Evolutionary conservation across 2,113 vertebrate genomes (phyloP).

Genomic region (Rana temporaria): DNA sequence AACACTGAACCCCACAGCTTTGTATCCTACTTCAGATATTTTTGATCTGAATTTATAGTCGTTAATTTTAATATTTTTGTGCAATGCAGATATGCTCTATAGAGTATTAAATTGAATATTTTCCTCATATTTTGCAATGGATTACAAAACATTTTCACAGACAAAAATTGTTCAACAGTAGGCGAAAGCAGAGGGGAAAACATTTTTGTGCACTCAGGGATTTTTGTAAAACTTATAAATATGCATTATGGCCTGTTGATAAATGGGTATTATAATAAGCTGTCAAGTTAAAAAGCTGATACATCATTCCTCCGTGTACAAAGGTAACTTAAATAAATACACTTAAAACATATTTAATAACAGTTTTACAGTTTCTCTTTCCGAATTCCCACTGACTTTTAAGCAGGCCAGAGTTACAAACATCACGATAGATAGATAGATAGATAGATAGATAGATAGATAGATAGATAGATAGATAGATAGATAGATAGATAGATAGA

Average conservation of each 20-base stretch:
- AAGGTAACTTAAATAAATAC: slow-evolving; percentile 47
- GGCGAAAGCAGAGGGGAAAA: background rate
- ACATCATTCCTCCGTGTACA: slow-evolving; percentile 42
- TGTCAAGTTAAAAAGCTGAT: slow-evolving; percentile 53
- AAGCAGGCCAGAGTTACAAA: background rate
- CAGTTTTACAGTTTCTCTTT: background rate
- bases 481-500: background rate
- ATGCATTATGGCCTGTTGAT: slow-evolving; percentile 42
- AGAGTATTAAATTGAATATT: slow-evolving; percentile 4
- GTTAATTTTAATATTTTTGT: too few relatives aligned
- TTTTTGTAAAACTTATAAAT: slow-evolving; percentile 47
- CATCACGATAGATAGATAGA: background rate
- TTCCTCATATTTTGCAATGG: background rate
- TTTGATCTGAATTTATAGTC: too few relatives aligned
- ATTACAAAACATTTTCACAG: background rate
- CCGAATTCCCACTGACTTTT: background rate
- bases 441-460: background rate
- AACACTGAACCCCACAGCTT: too few relatives aligned
- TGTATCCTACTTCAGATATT: too few relatives aligned
- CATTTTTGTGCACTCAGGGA: slow-evolving; percentile 23
- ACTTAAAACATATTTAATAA: slow-evolving; percentile 40
- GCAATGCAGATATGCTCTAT: too few relatives aligned
- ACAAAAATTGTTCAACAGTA: background rate
- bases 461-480: background rate
- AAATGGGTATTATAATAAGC: slow-evolving; percentile 48